A percentile compares a stretch with the other conserved stretches of the same genome.
Evolutionary conservation across 1,140 invertebrate species (phyloP).

Genomic region (Paralvinella palmiformis): DNA sequence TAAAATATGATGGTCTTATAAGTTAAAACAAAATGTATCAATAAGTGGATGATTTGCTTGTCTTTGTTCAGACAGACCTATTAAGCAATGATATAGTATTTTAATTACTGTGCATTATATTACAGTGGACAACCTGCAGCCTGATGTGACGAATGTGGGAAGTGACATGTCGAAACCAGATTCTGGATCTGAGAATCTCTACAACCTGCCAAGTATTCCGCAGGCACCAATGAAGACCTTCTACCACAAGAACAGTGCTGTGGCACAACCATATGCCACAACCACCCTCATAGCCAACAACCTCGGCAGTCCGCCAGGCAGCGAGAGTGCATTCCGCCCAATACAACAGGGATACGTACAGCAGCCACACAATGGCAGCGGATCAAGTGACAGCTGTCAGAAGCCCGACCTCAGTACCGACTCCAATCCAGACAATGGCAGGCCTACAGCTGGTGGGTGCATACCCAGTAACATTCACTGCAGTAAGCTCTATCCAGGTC

Average conservation of each 20-base stretch:
- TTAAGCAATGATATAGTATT: too few relatives aligned
- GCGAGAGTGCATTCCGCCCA: conserved; percentile 24
- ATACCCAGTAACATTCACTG: too few relatives aligned
- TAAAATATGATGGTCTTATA: too few relatives aligned
- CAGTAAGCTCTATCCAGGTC: too few relatives aligned
- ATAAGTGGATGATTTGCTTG: too few relatives aligned
- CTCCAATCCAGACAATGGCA: conserved; percentile 43
- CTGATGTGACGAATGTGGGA: conserved; percentile 35
- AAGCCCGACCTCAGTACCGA: conserved; percentile 41
- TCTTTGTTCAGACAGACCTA: too few relatives aligned
- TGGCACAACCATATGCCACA: conserved; percentile 75
- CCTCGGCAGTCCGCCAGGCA: background rate
- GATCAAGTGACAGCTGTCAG: conserved; percentile 46
- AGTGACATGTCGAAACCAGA: conserved; percentile 29
- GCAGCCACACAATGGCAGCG: conserved; percentile 33
- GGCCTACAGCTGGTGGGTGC: conserved; percentile 37
- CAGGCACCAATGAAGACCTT: conserved; percentile 63
- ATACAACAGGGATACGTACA: conserved; percentile 38
- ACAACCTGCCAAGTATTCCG: conserved; percentile 29
- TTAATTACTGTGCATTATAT: too few relatives aligned
- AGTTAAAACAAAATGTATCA: too few relatives aligned
- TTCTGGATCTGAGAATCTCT: conserved; percentile 28
- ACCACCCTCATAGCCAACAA: conserved; percentile 60
- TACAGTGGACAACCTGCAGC: too few relatives aligned
- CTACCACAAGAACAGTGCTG: conserved; percentile 63